These are phyloP conservation scores for Platycheirus rosarum DNA, from an alignment of 2,888 invertebrate genomes.

Conservation along the genomic window DNA sequence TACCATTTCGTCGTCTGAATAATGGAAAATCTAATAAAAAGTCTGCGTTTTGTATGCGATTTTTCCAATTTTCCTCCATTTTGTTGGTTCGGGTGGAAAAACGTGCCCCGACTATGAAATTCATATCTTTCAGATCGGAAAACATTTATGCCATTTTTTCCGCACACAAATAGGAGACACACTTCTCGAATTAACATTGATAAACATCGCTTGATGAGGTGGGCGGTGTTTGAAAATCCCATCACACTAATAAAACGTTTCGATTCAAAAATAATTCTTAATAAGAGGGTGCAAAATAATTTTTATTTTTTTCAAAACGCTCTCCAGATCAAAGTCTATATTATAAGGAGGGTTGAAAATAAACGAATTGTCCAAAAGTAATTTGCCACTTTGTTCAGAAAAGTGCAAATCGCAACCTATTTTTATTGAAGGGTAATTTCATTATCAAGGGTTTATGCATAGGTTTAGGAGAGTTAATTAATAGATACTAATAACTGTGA, in stretches of 20 bases:
- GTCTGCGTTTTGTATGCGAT: conserved; percentile 29
- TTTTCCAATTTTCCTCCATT: conserved; percentile 11
- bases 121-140: conserved; percentile 17
- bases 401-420: conserved; percentile 17
- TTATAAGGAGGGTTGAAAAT: conserved; percentile 26
- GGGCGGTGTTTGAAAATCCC: conserved; percentile 47
- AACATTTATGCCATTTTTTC: conserved; percentile 10
- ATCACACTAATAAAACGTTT: conserved; percentile 65
- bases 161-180: conserved; percentile 33
- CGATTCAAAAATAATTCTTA: conserved; percentile 19
- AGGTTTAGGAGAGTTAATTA: conserved; percentile 23
- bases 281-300: background rate
- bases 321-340: conserved; percentile 38
- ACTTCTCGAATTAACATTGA: conserved; percentile 69
- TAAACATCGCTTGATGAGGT: conserved; percentile 65
- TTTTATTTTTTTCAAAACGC: conserved; percentile 5
- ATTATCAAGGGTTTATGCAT: conserved; percentile 67
- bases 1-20: conserved; percentile 10
- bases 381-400: conserved; percentile 60
- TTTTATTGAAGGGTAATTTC: conserved; percentile 64
- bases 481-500: conserved; percentile 38
- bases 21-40: conserved; percentile 60
- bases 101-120: conserved; percentile 47
- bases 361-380: conserved; percentile 31
- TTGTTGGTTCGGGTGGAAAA: conserved; percentile 6